Evolutionary conservation across 2,113 vertebrate genomes (phyloP), one percentile per base, ranked within the genome.

Genomic region (Salminus brasiliensis): DNA sequence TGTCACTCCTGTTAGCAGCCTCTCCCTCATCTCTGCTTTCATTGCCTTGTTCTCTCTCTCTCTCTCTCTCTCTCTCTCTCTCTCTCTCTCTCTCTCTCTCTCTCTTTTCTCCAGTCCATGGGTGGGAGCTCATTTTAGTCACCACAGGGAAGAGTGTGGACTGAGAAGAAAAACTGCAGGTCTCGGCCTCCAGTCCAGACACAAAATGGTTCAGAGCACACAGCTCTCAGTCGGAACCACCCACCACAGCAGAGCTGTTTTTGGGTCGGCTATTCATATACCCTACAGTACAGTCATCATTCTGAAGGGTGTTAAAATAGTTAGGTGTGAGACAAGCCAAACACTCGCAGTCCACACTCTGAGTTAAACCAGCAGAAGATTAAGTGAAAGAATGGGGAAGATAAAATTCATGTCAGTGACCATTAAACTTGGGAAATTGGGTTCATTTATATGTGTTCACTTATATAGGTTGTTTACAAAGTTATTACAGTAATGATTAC

Each of bases 61-160:
- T 78, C 57, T 62, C 72, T 73, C 55, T 72, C 25, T 63, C 66
- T 78, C 57, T 62, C 72, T 73, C 55, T 72, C n/a, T n/a, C n/a
- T n/a, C n/a, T 32, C n/a, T 68, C 67, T 63, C 66, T 78, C 57
- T 62, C 72, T 73, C 55, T 72, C 25, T 63, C 66, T 78, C 57
- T 62, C 72, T 73, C 55, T 72, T 23, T 21, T 13, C 65, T 72
- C 80, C 52, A 53, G 78, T 72, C 74, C 41, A 82, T 86, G 84
- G 85, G 82, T 81, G 88, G 80, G 66, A 81, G 74, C 67, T 89
- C 81, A 21, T 88, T 91, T 91, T 85, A 88, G 85, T 88, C 85
- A 82, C 84, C 78, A 82, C 83, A 78, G 80, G 88, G 83, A 81
- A 86, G 47, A 72, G 76, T 72, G 76, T 77, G 78, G 78, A 74